Base-by-base conservation (phyloP, 2,888 invertebrate genomes). In the Alsophila aescularia region DNA sequence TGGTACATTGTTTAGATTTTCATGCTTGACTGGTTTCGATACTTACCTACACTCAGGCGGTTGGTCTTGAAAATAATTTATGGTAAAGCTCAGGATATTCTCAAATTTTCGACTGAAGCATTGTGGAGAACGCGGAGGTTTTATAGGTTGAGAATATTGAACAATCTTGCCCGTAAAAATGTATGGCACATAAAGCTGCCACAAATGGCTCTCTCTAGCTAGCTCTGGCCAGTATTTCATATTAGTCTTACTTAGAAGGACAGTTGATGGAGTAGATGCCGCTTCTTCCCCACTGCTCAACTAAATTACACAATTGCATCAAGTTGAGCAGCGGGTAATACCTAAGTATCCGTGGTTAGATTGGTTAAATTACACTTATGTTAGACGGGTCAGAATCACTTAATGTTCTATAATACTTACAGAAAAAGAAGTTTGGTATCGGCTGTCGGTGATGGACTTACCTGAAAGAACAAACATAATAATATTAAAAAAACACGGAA, bases 61-160 rank as follows among this genome's bases (percentile, higher is more conserved):
- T 14, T 50, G 50, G 24, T 45, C 24, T 32, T 50, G 55, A 56
- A 56, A 51, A 45, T 56, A 41, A 56, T 56, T 56, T 56, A 51
- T 50, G 50, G 32, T 16, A 32, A 40, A 37, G 35, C 45, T 48
- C 31, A 2, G 6, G 18, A 42, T 16, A 35, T 36, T 31, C 21
- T 27, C 12, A 10, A 18, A 18, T 21, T 39, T 54, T 32, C 13
- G 34, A 14, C 9, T 18, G 12, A 43, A 50, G 14, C 43, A 37
- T 43, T 37, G 10, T 39, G 7, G 2, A n/a, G 27, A 37, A 0
- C 21, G 12, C 1, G 12, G n/a, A 35, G 16, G 8, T 34, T 34
- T 27, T 5, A 27, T 9, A 27, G 2, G 27, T n/a, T n/a, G 2
- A 27, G 27, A 27, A 13, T 1, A 12, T 12, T 32, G 32, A 10